Evolutionary conservation across 1,140 invertebrate genomes (phyloP), one percentile per base, ranked within the genome.

Genomic region (Popillia japonica): DNA sequence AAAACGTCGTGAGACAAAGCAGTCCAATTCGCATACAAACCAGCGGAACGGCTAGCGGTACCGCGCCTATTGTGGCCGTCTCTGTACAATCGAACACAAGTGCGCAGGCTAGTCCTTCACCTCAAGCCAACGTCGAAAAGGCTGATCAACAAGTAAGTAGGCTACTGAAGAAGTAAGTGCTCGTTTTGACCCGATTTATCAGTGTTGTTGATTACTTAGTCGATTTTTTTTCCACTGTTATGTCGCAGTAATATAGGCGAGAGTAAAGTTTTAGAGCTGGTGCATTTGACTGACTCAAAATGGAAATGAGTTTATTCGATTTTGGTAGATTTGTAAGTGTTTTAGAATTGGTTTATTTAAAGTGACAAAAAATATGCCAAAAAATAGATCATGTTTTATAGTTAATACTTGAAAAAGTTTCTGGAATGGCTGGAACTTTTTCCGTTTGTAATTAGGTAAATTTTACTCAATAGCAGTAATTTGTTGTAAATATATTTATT

Each of bases 11-110:
- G 9, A 79, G 86, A 34, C 86, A 74, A 86, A 79, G 86, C 84
- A 82, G 87, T 81, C 89, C 88, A 2, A 88, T 89, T 0, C 85
- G 88, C 7, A 80, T 89, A 74, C 88, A 89, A 77, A 88, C 88
- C 4, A 85, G 27, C 2, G 27, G 88, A 2, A 84, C 85, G 9
- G 86, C 87, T 64, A 10, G 11, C 17, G 14, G 27, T 23, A 40
- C 11, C 40, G 85, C 87, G 11, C 88, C 87, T 41, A 83, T 89
- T 22, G 84, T 89, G 6, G 88, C 88, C 9, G 88, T 89, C 17
- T 83, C 83, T 14, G 87, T 89, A n/a, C 88, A 88, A 72, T 80
- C 79, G 10, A n/a, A 8, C 48, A 78, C 79, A 22, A 80, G 75
- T 77, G 64, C 78, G 55, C 80, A 81, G 77, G 20, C 40, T 1